Percentiles rank a stretch among this genome's conserved stretches.
These are phyloP conservation scores for Oostethus manadensis DNA, from an alignment of 2,113 vertebrate genomes.

Conservation along the genomic window DNA sequence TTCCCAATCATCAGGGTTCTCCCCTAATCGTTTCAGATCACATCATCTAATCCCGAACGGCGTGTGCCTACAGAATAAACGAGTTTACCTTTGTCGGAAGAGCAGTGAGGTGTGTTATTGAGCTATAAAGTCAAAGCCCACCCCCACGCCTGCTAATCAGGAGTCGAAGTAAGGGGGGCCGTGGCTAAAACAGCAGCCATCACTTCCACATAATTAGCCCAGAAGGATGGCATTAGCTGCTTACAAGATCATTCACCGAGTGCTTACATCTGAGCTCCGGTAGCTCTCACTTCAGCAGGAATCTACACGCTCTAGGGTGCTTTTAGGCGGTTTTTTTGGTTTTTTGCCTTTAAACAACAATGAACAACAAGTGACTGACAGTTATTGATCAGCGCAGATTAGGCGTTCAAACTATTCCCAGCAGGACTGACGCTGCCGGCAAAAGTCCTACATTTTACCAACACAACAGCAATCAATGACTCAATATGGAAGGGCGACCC, in stretches of 20 bases:
- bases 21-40: too few relatives aligned
- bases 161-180: constrained; percentile 32
- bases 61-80: constrained; percentile 8
- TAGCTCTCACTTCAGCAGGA: too few relatives aligned
- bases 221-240: constrained; percentile 67
- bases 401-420: too few relatives aligned
- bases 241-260: constrained; percentile 67
- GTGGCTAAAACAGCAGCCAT: constrained; percentile 54
- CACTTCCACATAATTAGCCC: constrained; percentile 65
- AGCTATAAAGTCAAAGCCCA: constrained; percentile 47
- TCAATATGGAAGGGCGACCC: too few relatives aligned
- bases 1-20: too few relatives aligned
- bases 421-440: too few relatives aligned
- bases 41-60: too few relatives aligned
- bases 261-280: constrained; percentile 30
- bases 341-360: too few relatives aligned
- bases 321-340: neutral
- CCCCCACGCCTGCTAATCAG: constrained; percentile 12
- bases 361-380: too few relatives aligned
- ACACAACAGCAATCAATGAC: too few relatives aligned
- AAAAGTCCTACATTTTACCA: too few relatives aligned
- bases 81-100: constrained; percentile 26
- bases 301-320: neutral
- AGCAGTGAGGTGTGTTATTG: constrained; percentile 45
- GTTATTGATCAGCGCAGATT: too few relatives aligned